Conservation (phyloP, 2,888 invertebrate genomes). For the Elysia crispata region DNA sequence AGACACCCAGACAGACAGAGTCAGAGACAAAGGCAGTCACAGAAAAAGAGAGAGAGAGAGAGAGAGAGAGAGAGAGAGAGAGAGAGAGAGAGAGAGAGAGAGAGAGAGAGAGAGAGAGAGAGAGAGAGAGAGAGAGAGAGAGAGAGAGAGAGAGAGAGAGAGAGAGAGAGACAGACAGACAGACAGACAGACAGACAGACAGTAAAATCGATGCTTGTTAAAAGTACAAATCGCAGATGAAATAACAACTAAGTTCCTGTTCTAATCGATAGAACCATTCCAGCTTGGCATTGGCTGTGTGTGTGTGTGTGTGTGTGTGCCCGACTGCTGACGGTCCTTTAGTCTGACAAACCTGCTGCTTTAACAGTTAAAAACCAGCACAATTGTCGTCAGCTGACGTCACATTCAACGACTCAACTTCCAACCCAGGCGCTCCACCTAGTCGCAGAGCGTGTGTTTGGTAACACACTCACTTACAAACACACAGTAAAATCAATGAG, state of each 20-base stretch:
- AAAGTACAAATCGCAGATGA: not conserved
- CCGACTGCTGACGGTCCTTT: too few species aligned
- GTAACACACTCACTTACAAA: not conserved
- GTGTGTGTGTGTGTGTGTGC: not conserved
- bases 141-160: not conserved
- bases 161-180: slow-evolving; percentile 12
- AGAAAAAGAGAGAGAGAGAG: too few species aligned
- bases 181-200: slow-evolving; percentile 25
- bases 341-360: too few species aligned
- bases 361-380: too few species aligned
- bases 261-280: too few species aligned
- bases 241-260: not conserved
- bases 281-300: too few species aligned
- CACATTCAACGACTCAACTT: too few species aligned
- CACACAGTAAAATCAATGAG: too few species aligned
- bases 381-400: too few species aligned
- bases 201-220: not conserved
- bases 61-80: slow-evolving; percentile 21
- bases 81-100: slow-evolving; percentile 31
- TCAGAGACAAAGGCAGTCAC: too few species aligned
- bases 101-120: slow-evolving; percentile 30
- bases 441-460: not conserved
- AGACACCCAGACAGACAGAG: slow-evolving; percentile 17
- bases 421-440: not conserved
- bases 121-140: not conserved